Base-by-base conservation (phyloP, 2,888 invertebrate genomes). In the Griposia aprilina region DNA sequence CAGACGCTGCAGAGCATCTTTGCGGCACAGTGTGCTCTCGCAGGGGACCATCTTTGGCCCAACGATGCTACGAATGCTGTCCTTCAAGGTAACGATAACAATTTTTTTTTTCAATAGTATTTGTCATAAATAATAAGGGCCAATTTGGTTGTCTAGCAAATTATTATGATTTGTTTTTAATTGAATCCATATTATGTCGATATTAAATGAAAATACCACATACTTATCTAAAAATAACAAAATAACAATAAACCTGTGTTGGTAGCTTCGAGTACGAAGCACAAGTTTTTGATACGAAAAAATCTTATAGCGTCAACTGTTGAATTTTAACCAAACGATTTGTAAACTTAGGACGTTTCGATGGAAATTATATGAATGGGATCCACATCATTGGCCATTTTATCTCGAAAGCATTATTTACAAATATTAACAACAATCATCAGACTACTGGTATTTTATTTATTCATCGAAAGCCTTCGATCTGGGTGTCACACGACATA, bases 1-100 rank as follows among this genome's bases (percentile, higher is more conserved):
- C 95, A 97, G 20, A 91, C 98, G 0, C 90, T 98, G 62, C 97
- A 97, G 80, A 96, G 97, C 0, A 90, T 98, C 66, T 90, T 98
- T 67, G 92, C 96, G 1, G 97, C 97, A 0, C 97, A 97, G 88
- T 98, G 98, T 88, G 94, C 96, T 0, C 90, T 95, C 52, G 57
- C 59, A 23, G 88, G 89, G 23, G 89, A 89, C 68, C 89, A 89
- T 59, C 80, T 89, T 17, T 97, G 97, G 95, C 98, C 98, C 0
- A 89, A 91, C 11, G 97, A 97, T 85, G 95, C 93, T 30, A 94
- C 90, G 1, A 90, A 92, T 11, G 93, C 92, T 15, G 91, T 96
- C 2, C 59, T 95, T 63, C 23, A 85, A 89, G 90, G 93, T 94
- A 83, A 74, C 23, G 26, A n/a, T 69, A n/a, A 26, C 0, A 1